Evolutionary conservation across 2,888 invertebrate species (phyloP).

Genomic region (Xanthia togata): DNA sequence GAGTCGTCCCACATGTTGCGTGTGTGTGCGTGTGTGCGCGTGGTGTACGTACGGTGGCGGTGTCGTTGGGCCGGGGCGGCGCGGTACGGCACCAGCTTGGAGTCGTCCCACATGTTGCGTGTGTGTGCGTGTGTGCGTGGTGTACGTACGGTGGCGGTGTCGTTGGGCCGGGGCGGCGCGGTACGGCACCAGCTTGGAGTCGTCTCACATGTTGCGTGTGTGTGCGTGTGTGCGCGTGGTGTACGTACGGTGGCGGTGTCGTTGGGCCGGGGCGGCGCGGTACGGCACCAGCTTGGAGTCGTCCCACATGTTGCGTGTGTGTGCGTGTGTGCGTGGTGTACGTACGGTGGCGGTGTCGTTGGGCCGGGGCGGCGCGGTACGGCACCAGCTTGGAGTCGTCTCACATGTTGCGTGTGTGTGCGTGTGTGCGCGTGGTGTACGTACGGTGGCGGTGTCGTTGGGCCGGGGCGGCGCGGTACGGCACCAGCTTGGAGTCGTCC

Average conservation of each 20-base stretch:
- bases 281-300: conserved; percentile 95
- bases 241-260: conserved; percentile 96
- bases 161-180: conserved; percentile 93
- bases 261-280: conserved; percentile 93
- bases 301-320: conserved; percentile 67
- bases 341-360: conserved; percentile 79
- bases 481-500: conserved; percentile 95
- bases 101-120: conserved; percentile 91
- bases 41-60: too few species aligned
- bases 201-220: conserved; percentile 91
- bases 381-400: conserved; percentile 95
- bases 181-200: conserved; percentile 94
- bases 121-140: conserved; percentile 82
- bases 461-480: conserved; percentile 91
- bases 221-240: conserved; percentile 78
- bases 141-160: conserved; percentile 95
- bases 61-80: conserved; percentile 92
- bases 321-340: neutral
- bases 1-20: too few species aligned
- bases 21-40: neutral
- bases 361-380: conserved; percentile 92
- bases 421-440: conserved; percentile 76
- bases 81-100: conserved; percentile 94
- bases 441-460: conserved; percentile 91
- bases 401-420: conserved; percentile 90